These are phyloP conservation scores for Portunus trituberculatus DNA, from an alignment of 1,140 invertebrate species.

Conservation along the genomic window DNA sequence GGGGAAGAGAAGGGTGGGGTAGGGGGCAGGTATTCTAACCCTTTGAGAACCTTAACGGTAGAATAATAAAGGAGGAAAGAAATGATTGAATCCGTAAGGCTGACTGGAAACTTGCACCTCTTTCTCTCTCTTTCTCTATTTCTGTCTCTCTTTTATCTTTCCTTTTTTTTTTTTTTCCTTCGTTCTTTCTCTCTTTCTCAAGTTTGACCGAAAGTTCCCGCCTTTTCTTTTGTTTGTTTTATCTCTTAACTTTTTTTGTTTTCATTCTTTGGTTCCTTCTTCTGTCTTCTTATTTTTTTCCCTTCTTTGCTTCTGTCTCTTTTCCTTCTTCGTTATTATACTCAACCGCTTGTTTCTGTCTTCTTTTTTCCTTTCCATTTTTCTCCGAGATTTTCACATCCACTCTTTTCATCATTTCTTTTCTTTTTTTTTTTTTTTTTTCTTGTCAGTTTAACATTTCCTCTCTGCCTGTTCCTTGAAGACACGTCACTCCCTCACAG, in stretches of 20 bases:
- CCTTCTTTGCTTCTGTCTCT: neutral
- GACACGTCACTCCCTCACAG: neutral
- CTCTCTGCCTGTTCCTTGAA: neutral
- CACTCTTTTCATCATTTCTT: neutral
- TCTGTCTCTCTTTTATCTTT: too few species aligned
- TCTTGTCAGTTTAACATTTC: neutral
- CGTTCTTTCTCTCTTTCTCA: neutral
- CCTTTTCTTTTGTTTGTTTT: neutral
- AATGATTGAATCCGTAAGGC: too few species aligned
- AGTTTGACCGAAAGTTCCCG: too few species aligned
- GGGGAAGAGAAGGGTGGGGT: too few species aligned
- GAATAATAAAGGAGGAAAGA: too few species aligned
- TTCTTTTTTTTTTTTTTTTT: neutral
- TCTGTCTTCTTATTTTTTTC: neutral
- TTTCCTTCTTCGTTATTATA: neutral
- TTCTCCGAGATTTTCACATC: neutral
- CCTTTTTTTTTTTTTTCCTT: too few species aligned
- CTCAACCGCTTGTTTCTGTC: neutral
- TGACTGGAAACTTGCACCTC: too few species aligned
- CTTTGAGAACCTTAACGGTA: too few species aligned
- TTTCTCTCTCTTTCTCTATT: too few species aligned
- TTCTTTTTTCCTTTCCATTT: neutral
- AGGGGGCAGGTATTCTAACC: too few species aligned
- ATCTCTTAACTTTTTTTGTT: neutral
- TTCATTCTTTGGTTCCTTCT: neutral